Evolutionary conservation across 2,113 vertebrate genomes (phyloP).

Genomic region (Marmota flaviventris): DNA sequence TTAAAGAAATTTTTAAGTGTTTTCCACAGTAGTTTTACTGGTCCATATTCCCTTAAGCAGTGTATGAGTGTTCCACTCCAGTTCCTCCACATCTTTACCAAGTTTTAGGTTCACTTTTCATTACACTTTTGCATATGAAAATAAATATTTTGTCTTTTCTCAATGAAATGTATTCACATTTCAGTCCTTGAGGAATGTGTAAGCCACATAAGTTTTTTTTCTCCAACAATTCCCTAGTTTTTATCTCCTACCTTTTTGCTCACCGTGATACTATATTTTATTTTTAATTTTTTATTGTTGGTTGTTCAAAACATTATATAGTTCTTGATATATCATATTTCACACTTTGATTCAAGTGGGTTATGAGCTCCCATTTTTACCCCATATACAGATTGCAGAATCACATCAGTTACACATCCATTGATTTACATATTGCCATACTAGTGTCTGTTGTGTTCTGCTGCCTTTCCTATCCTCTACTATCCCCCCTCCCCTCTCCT

Average conservation of each 20-base stretch:
- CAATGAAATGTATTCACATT: background rate
- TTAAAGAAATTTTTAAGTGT: background rate
- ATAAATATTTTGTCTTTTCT: conserved; percentile 26
- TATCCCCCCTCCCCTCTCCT: too few species aligned
- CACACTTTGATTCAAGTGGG: too few species aligned
- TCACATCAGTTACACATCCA: too few species aligned
- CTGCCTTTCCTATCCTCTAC: too few species aligned
- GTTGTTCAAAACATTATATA: too few species aligned
- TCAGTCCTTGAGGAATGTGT: background rate
- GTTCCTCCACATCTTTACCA: background rate
- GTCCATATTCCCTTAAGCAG: background rate
- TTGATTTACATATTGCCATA: too few species aligned
- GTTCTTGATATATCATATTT: too few species aligned
- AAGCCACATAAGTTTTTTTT: background rate
- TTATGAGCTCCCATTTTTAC: too few species aligned
- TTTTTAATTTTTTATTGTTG: too few species aligned
- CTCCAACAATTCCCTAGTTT: background rate
- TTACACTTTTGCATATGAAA: background rate
- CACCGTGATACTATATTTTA: background rate
- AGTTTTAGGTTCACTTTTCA: background rate
- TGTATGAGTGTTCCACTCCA: background rate
- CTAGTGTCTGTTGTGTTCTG: too few species aligned
- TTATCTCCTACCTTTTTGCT: background rate
- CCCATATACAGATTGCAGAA: too few species aligned
- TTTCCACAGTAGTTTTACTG: background rate